These are phyloP conservation scores for Tinamus guttatus DNA, from an alignment of 2,113 vertebrate genomes.

Conservation along the genomic window DNA sequence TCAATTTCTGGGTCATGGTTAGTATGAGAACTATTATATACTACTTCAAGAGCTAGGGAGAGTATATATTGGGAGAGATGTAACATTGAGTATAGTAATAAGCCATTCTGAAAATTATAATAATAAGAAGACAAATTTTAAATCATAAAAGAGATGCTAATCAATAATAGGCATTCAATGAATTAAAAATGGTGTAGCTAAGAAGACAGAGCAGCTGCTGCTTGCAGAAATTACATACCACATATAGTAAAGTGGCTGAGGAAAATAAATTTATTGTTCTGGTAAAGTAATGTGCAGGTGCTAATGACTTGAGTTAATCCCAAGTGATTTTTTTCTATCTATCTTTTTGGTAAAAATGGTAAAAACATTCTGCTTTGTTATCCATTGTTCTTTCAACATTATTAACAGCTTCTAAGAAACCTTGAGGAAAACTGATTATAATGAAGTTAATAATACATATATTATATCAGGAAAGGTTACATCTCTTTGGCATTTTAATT, in stretches of 20 bases:
- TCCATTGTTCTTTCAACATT: not conserved
- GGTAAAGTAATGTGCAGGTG: not conserved
- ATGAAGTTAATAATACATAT: constrained; percentile 22
- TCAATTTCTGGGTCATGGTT: not conserved
- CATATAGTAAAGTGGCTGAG: not conserved
- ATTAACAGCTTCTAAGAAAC: not conserved
- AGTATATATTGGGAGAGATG: not conserved
- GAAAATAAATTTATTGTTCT: not conserved
- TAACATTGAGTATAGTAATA: not conserved
- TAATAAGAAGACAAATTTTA: not conserved
- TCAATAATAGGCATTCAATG: not conserved
- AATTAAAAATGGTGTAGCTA: not conserved
- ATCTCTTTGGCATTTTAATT: constrained; percentile 44
- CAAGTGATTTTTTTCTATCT: not conserved
- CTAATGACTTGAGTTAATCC: not conserved
- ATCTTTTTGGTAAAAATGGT: not conserved
- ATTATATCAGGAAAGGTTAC: constrained; percentile 35
- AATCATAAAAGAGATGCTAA: not conserved
- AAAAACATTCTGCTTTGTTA: not conserved
- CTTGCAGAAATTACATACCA: not conserved
- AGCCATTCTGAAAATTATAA: not conserved
- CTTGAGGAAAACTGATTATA: constrained; percentile 5
- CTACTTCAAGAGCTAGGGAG: not conserved
- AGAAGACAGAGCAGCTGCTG: not conserved
- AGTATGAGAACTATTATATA: not conserved